phyloP scores from a whole-genome alignment of 2,113 vertebrate genomes.

The Erinaceus europaeus region DNA sequence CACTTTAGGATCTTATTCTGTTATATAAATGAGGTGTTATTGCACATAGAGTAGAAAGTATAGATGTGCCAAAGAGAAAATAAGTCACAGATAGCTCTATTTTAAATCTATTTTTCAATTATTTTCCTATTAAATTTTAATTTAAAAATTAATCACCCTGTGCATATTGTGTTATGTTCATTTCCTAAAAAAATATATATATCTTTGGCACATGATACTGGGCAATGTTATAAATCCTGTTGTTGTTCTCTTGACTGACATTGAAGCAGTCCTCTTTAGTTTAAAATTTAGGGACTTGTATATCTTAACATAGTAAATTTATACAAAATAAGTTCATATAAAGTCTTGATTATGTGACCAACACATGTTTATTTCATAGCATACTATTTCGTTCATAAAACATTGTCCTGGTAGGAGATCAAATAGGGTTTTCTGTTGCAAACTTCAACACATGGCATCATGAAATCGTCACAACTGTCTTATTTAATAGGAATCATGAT shows the following conservation, averaged over 20 bases:
- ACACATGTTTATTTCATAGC: not conserved
- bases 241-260: not conserved
- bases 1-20: not conserved
- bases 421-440: not conserved
- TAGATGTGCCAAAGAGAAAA: not conserved
- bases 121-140: not conserved
- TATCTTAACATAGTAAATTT: not conserved
- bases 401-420: not conserved
- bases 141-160: not conserved
- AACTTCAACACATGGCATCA: not conserved
- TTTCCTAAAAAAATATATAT: not conserved
- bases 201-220: not conserved
- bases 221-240: not conserved
- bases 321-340: not conserved
- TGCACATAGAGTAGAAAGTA: not conserved
- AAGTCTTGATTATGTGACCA: not conserved
- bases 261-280: not conserved
- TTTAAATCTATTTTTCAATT: not conserved
- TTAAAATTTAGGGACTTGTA: not conserved
- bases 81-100: not conserved
- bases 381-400: not conserved
- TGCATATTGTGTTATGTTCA: not conserved
- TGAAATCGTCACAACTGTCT: not conserved
- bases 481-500: not conserved
- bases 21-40: not conserved